These are phyloP conservation scores for Crocallis elinguaria DNA, from an alignment of 2,888 invertebrate species.

Conservation along the genomic window DNA sequence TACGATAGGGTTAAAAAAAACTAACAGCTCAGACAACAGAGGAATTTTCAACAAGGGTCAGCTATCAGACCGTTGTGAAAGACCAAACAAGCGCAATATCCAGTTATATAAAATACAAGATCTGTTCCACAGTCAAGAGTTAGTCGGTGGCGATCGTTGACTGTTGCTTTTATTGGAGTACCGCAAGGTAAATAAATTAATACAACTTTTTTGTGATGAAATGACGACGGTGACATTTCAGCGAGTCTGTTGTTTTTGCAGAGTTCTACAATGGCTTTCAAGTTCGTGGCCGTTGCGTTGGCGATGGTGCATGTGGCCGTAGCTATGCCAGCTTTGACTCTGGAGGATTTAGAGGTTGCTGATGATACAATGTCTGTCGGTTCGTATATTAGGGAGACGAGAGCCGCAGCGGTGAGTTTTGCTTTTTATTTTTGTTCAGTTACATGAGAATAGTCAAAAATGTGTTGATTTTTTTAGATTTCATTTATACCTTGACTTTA, in stretches of 20 bases:
- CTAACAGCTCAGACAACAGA: neutral
- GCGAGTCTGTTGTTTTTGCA: constrained; percentile 32
- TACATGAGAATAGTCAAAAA: neutral
- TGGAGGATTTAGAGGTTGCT: constrained; percentile 68
- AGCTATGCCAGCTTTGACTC: constrained; percentile 55
- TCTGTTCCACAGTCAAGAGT: constrained; percentile 56
- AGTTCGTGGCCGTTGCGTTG: constrained; percentile 52
- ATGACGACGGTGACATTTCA: constrained; percentile 17
- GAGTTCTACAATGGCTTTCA: constrained; percentile 49
- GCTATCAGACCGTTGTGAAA: constrained; percentile 62
- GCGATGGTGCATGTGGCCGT: constrained; percentile 57
- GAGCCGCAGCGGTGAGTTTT: constrained; percentile 80
- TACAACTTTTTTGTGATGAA: constrained; percentile 27
- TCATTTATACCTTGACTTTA: no score
- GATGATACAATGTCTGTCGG: constrained; percentile 84
- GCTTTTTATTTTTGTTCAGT: neutral
- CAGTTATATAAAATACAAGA: constrained; percentile 78
- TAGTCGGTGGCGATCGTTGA: constrained; percentile 51
- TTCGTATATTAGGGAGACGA: constrained; percentile 83
- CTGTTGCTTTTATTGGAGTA: constrained; percentile 51
- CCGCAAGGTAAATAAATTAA: constrained; percentile 46
- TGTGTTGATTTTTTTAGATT: no score
- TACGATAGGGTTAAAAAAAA: constrained; percentile 13
- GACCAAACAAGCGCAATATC: constrained; percentile 58
- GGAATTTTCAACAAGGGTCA: constrained; percentile 21